Conservation (phyloP, 2,797 vertebrate genomes). For the Echeneis naucrates region DNA sequence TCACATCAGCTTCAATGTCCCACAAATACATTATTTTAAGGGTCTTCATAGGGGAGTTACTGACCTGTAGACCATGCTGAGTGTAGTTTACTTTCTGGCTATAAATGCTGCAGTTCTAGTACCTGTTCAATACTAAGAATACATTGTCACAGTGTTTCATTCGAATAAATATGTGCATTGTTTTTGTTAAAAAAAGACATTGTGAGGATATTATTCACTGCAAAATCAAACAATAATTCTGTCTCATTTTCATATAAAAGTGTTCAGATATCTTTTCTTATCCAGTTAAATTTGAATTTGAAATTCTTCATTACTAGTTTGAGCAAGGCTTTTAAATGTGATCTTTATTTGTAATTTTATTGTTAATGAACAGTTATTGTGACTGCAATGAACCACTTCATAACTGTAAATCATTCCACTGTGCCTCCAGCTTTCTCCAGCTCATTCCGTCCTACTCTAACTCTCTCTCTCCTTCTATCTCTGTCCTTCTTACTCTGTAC, state of each 20-base stretch:
- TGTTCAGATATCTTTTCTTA: conserved; percentile 10
- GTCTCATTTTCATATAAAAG: conserved; percentile 13
- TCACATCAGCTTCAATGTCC: background rate
- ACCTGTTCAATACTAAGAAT: background rate
- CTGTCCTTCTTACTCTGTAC: conserved; percentile 65
- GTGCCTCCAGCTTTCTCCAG: conserved; percentile 5
- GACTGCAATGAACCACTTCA: conserved; percentile 50
- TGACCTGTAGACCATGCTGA: background rate
- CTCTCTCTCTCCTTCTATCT: conserved; percentile 8
- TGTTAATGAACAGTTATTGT: conserved; percentile 54
- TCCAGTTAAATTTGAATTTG: conserved; percentile 40
- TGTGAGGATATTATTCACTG: background rate
- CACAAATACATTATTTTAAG: background rate
- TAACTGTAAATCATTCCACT: conserved; percentile 48
- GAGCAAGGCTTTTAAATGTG: conserved; percentile 33
- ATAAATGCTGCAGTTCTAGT: background rate
- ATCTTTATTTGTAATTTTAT: conserved; percentile 50
- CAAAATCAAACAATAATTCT: background rate
- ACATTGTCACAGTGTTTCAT: conserved; percentile 5
- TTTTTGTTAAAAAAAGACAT: conserved; percentile 14
- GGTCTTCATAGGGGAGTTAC: background rate
- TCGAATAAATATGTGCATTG: background rate
- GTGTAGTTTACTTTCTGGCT: background rate
- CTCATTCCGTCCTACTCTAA: background rate
- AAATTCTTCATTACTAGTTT: conserved; percentile 32